phyloP scores from a whole-genome alignment of 2,113 vertebrate species.

The Semicossyphus pulcher region DNA sequence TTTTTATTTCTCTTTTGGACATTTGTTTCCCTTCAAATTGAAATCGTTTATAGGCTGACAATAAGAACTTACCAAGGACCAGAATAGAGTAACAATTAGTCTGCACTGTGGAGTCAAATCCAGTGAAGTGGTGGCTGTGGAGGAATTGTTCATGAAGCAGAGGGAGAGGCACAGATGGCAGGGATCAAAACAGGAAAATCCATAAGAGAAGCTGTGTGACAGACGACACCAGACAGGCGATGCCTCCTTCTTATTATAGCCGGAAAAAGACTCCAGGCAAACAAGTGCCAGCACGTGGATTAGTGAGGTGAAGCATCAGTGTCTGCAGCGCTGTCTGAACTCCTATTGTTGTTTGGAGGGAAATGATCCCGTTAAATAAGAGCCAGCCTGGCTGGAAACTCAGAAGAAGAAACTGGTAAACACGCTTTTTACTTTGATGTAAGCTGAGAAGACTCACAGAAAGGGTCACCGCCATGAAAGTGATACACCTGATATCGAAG shows the following conservation, averaged over 20 bases:
- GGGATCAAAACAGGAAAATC: conserved; percentile 75
- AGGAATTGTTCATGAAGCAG: conserved; percentile 62
- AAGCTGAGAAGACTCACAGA: not conserved
- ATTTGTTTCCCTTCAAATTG: not conserved
- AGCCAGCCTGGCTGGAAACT: conserved; percentile 43
- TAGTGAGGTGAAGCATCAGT: conserved; percentile 49
- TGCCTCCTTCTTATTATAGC: conserved; percentile 65
- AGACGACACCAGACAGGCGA: conserved; percentile 69
- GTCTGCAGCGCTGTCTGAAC: conserved; percentile 36
- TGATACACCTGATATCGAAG: conserved; percentile 7
- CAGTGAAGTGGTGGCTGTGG: conserved; percentile 42
- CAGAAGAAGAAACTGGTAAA: conserved; percentile 29
- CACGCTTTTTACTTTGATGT: conserved; percentile 33
- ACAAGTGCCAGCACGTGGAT: conserved; percentile 76
- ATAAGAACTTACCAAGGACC: conserved; percentile 9
- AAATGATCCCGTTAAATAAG: conserved; percentile 42
- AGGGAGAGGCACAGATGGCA: conserved; percentile 73
- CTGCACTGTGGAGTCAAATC: conserved; percentile 31
- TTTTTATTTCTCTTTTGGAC: conserved; percentile 1
- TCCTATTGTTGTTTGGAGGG: conserved; percentile 41
- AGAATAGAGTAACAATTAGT: conserved; percentile 42
- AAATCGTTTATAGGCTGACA: not conserved
- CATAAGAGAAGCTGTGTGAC: conserved; percentile 74
- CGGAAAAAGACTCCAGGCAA: conserved; percentile 51
- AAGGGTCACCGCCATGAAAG: conserved; percentile 6